Percentiles rank a stretch among this genome's conserved stretches.
phyloP scores from a whole-genome alignment of 2,113 vertebrate species.

The Ellobius talpinus region DNA sequence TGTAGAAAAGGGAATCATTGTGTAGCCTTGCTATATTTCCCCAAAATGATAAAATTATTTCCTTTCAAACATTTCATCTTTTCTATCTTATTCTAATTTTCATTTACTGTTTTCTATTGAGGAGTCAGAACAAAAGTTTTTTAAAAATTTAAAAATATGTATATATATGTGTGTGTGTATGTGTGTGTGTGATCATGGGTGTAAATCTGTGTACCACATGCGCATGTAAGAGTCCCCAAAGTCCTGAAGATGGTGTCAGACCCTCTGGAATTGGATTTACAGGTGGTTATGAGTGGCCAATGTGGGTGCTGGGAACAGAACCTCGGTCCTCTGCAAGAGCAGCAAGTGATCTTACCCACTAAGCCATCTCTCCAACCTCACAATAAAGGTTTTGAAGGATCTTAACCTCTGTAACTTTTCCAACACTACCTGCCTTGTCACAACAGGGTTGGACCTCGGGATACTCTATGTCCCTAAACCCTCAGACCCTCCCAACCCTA shows the following conservation, averaged over 20 bases:
- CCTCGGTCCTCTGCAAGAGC: not conserved
- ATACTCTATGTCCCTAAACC: not conserved
- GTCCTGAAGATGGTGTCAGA: not conserved
- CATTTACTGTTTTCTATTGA: not conserved
- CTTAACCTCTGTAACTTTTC: not conserved
- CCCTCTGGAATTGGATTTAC: not conserved
- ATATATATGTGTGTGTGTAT: not conserved
- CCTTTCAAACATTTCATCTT: not conserved
- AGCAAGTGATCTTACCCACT: not conserved
- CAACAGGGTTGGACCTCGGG: not conserved
- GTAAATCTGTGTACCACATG: not conserved
- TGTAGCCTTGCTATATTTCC: conserved; percentile 17
- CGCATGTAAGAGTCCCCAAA: too few relatives aligned
- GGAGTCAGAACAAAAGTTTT: not conserved
- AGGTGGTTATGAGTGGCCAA: not conserved
- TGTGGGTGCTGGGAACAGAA: not conserved
- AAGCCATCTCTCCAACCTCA: not conserved
- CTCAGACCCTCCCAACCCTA: not conserved
- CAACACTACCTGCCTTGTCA: not conserved
- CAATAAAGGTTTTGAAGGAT: not conserved
- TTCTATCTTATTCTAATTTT: not conserved
- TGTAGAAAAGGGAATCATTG: not conserved
- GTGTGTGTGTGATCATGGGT: not conserved
- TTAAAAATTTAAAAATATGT: not conserved
- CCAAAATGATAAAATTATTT: conserved; percentile 44